phyloP scores from a whole-genome alignment of 2,888 invertebrate species.

The Heliconius cydno region DNA sequence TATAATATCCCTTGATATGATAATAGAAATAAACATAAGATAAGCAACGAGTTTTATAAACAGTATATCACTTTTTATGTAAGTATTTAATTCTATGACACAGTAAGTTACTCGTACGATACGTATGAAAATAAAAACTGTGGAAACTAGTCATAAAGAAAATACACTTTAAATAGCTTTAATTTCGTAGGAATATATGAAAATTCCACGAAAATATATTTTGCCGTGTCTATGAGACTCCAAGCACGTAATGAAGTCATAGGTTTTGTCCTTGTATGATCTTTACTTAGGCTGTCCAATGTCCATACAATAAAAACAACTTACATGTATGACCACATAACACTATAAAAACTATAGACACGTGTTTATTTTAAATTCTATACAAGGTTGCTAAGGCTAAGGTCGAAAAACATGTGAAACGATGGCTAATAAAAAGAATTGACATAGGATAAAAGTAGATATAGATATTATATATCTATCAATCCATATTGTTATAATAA shows the following conservation, averaged over 20 bases:
- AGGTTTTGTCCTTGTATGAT: neutral
- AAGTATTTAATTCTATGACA: neutral
- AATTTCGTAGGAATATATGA: too few species aligned
- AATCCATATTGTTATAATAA: neutral
- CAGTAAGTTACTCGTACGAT: too few species aligned
- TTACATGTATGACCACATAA: neutral
- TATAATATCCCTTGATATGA: conserved; percentile 7
- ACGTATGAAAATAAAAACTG: too few species aligned
- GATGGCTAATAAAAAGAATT: neutral
- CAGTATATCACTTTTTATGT: neutral
- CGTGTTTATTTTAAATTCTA: neutral
- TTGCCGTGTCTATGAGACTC: neutral
- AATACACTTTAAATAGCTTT: too few species aligned
- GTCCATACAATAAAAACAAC: neutral
- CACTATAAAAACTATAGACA: neutral
- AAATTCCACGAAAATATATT: neutral
- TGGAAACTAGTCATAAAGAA: too few species aligned
- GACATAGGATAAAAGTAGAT: neutral
- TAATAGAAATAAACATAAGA: conserved; percentile 20
- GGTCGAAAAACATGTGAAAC: conserved; percentile 18
- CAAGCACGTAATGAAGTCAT: too few species aligned
- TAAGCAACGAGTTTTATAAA: neutral
- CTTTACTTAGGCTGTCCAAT: neutral
- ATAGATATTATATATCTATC: neutral
- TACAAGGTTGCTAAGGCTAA: conserved; percentile 12